Evolutionary conservation across 2,113 vertebrate genomes (phyloP).

Genomic region (Neopipo cinnamomea): DNA sequence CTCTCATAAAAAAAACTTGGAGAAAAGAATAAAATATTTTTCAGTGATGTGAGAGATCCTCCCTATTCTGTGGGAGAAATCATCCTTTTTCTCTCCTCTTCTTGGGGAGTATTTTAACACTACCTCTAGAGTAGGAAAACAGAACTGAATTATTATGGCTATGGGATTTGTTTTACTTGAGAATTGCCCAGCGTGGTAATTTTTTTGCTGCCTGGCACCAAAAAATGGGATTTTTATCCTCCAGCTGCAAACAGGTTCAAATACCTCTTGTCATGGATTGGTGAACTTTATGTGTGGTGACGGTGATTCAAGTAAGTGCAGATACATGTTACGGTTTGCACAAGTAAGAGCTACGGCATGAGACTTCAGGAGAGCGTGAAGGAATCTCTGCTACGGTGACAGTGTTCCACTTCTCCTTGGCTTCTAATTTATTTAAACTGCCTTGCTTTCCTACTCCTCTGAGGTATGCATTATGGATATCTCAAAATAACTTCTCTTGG

Average conservation of each 20-base stretch:
- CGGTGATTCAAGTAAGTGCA: background rate
- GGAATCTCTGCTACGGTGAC: background rate
- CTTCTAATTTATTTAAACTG: background rate
- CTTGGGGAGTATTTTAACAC: background rate
- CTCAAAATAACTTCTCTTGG: background rate
- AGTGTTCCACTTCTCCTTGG: background rate
- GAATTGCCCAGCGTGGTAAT: background rate
- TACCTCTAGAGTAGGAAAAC: background rate
- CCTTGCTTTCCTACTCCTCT: background rate
- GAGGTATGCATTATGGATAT: background rate
- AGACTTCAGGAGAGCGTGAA: background rate
- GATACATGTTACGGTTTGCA: accelerated
- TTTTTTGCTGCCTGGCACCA: background rate
- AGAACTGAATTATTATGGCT: background rate
- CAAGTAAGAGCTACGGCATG: accelerated
- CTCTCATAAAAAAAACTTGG: background rate
- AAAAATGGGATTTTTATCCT: background rate
- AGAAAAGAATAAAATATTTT: background rate
- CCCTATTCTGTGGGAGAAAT: background rate
- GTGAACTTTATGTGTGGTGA: background rate
- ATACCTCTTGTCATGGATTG: background rate
- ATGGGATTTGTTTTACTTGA: background rate
- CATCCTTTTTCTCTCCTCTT: background rate
- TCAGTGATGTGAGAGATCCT: background rate
- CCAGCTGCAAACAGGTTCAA: background rate